These are phyloP conservation scores for Trypoxylus dichotomus DNA, from an alignment of 1,140 invertebrate species.

Conservation along the genomic window DNA sequence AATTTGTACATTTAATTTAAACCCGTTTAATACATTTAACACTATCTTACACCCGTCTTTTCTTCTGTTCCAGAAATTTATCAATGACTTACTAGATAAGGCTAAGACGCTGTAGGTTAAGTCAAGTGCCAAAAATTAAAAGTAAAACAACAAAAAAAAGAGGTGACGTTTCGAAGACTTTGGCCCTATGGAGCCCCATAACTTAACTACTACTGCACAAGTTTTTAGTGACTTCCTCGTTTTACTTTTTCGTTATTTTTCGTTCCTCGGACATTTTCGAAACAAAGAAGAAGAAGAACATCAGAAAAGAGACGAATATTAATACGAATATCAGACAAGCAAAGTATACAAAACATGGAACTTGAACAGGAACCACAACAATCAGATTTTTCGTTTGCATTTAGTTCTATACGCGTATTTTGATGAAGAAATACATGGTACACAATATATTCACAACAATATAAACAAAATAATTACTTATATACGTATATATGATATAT, in stretches of 20 bases:
- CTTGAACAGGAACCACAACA: no score
- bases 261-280: not conserved
- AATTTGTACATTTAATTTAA: no score
- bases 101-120: slow-evolving; percentile 78
- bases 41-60: slow-evolving; percentile 28
- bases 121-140: slow-evolving; percentile 51
- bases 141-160: slow-evolving; percentile 5
- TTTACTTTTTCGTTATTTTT: no score
- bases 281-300: not conserved
- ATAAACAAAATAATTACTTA: no score
- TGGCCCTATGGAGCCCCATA: slow-evolving; percentile 41
- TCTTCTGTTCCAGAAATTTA: slow-evolving; percentile 77
- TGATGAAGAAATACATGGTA: no score
- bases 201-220: slow-evolving; percentile 39
- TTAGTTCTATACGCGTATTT: no score
- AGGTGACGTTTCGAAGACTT: slow-evolving; percentile 38
- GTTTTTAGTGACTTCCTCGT: slow-evolving; percentile 37
- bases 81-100: slow-evolving; percentile 84
- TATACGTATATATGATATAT: no score
- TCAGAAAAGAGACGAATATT: not conserved
- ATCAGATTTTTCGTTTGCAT: no score
- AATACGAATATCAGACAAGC: no score
- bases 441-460: no score
- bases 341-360: no score
- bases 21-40: not conserved